Percentiles rank a stretch among this genome's conserved stretches.
Conservation (phyloP, 2,888 invertebrate species). For the Polylopha cassiicola region DNA sequence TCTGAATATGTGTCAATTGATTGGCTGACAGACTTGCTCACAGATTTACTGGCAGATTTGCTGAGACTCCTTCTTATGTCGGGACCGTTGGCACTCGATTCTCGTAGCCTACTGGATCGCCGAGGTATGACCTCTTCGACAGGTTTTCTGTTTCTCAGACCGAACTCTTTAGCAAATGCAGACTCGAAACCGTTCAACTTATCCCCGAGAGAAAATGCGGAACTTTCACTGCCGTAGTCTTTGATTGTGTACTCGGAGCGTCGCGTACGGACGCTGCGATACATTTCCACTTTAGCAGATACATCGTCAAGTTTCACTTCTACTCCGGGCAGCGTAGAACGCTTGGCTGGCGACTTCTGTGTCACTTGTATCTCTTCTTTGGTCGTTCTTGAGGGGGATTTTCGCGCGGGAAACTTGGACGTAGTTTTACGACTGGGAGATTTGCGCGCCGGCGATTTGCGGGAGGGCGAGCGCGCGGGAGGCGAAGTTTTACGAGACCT, state of each 20-base stretch:
- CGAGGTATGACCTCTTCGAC: conserved; percentile 51
- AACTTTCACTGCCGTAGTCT: conserved; percentile 42
- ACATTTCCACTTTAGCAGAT: conserved; percentile 41
- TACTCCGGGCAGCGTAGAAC: conserved; percentile 42
- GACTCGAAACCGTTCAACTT: conserved; percentile 49
- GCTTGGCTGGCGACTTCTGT: conserved; percentile 55
- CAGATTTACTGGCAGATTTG: conserved; percentile 56
- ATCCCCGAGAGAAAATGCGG: conserved; percentile 36
- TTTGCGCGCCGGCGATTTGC: conserved; percentile 73
- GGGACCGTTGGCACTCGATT: conserved; percentile 47
- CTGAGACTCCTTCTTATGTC: conserved; percentile 56
- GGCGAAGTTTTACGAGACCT: conserved; percentile 61
- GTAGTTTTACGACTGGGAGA: conserved; percentile 67
- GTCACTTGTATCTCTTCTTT: conserved; percentile 40
- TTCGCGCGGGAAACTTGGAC: conserved; percentile 59
- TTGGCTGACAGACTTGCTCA: conserved; percentile 59
- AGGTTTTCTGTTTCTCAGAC: conserved; percentile 48
- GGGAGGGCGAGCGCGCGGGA: conserved; percentile 51
- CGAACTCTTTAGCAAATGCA: conserved; percentile 39
- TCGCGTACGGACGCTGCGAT: conserved; percentile 49
- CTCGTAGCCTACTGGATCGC: conserved; percentile 54
- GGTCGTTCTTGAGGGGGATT: conserved; percentile 59
- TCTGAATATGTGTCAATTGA: conserved; percentile 60
- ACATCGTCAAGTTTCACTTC: conserved; percentile 44
- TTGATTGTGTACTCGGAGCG: conserved; percentile 56